phyloP scores from a whole-genome alignment of 2,797 vertebrate species.

The Rhinichthys osculus region DNA sequence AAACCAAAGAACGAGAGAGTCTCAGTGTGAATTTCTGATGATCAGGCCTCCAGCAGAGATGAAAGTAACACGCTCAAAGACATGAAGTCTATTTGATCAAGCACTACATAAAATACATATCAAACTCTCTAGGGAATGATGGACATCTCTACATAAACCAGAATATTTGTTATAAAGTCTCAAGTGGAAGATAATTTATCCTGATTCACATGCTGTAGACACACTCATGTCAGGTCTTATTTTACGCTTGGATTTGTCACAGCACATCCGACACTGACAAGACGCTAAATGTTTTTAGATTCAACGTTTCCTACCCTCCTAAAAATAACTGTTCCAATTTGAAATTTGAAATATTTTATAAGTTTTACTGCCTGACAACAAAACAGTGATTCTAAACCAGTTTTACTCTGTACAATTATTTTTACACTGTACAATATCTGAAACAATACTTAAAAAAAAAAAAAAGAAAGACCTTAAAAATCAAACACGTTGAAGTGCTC shows the following conservation, averaged over 20 bases:
- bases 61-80: constrained; percentile 22
- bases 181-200: constrained; percentile 33
- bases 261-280: neutral
- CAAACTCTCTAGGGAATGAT: constrained; percentile 10
- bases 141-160: constrained; percentile 10
- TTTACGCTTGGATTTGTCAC: neutral
- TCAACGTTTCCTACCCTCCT: neutral
- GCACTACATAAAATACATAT: constrained; percentile 23
- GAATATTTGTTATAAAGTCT: constrained; percentile 13
- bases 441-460: neutral
- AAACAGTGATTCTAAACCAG: too few relatives aligned
- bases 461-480: neutral
- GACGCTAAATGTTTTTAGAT: constrained; percentile 1
- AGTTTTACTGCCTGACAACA: neutral
- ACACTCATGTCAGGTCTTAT: constrained; percentile 9
- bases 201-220: neutral
- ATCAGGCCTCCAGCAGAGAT: constrained; percentile 38
- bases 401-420: too few relatives aligned
- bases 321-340: constrained; percentile 4
- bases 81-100: constrained; percentile 32
- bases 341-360: neutral
- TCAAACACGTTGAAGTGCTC: neutral
- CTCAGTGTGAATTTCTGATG: constrained; percentile 26
- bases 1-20: constrained; percentile 14
- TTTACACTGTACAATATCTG: neutral